Evolutionary conservation across 2,888 invertebrate genomes (phyloP).

Genomic region (Hydrotaea diabolus): DNA sequence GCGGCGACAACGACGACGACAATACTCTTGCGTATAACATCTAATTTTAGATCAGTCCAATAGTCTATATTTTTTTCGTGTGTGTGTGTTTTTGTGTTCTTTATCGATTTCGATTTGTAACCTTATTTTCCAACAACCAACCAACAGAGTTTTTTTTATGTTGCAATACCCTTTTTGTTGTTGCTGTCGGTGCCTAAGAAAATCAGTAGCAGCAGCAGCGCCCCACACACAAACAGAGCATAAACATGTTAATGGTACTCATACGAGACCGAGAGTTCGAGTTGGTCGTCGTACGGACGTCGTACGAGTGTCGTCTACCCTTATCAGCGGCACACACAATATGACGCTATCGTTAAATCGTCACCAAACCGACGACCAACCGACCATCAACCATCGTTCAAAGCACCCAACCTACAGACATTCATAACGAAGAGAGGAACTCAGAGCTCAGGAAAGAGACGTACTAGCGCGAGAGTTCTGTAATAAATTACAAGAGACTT

Average conservation of each 20-base stretch:
- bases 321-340: conserved; percentile 7
- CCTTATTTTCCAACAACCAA: conserved; percentile 72
- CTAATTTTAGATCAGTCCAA: conserved; percentile 80
- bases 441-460: background rate
- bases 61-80: conserved; percentile 55
- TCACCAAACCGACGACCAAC: conserved; percentile 51
- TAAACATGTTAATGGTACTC: background rate
- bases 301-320: background rate
- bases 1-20: conserved; percentile 32
- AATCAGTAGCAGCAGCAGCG: background rate
- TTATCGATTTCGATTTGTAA: conserved; percentile 77
- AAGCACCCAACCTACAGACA: background rate
- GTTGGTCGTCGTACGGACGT: conserved; percentile 3
- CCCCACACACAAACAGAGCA: background rate
- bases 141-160: conserved; percentile 23
- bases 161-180: conserved; percentile 37
- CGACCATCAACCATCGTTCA: background rate
- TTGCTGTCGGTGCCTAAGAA: conserved; percentile 32
- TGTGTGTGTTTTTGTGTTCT: conserved; percentile 11
- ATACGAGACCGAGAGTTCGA: conserved; percentile 26
- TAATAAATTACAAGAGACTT: background rate
- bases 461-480: background rate
- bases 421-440: background rate
- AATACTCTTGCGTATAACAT: conserved; percentile 61
- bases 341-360: conserved; percentile 67